A percentile compares a stretch with the other conserved stretches of the same genome.
Conservation (phyloP, 1,140 invertebrate genomes). For the Heterodera schachtii region DNA sequence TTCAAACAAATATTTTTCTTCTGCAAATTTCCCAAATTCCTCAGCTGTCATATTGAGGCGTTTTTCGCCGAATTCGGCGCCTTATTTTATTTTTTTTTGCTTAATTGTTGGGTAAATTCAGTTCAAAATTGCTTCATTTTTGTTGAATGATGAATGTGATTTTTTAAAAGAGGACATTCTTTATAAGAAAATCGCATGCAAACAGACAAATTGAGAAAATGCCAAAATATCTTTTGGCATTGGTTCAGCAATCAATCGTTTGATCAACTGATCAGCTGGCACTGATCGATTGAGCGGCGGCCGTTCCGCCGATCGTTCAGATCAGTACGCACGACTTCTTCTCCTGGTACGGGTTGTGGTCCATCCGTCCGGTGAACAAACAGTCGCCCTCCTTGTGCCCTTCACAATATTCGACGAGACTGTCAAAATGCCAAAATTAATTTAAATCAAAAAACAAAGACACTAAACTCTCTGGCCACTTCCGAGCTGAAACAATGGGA, state of each 20-base stretch:
- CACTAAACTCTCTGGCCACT: constrained; percentile 15
- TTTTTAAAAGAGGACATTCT: background rate
- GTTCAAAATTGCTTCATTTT: no score
- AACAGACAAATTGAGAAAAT: background rate
- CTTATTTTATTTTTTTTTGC: no score
- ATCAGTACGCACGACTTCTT: constrained; percentile 27
- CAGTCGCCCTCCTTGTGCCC: constrained; percentile 24
- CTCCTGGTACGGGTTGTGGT: constrained; percentile 29
- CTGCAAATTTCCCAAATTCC: background rate
- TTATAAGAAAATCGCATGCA: background rate
- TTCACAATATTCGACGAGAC: constrained; percentile 24
- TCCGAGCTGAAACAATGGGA: constrained; percentile 14
- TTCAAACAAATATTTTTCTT: background rate
- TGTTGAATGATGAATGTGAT: no score
- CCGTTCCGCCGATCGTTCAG: background rate
- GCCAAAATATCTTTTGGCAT: background rate
- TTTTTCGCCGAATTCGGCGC: no score
- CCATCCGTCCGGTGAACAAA: constrained; percentile 25
- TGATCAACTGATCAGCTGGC: background rate
- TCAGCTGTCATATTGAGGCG: background rate
- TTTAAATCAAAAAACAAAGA: background rate
- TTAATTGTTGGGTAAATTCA: no score
- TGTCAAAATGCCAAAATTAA: background rate
- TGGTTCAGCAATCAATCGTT: background rate
- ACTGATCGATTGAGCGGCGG: no score